Conservation (phyloP, 2,113 vertebrate genomes). For the Kryptolebias marmoratus region DNA sequence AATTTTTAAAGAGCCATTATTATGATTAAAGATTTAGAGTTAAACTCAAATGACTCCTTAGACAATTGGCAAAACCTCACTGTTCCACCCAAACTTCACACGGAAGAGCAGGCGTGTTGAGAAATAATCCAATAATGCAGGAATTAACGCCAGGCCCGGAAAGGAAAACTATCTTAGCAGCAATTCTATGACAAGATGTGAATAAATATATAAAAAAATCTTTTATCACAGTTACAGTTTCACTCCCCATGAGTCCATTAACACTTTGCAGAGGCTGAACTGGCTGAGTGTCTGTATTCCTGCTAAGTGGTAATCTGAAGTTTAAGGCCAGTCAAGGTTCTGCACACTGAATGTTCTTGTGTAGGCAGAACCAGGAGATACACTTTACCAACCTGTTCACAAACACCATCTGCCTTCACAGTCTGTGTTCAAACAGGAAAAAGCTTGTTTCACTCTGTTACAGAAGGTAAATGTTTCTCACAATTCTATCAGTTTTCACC, state of each 20-base stretch:
- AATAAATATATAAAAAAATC: conserved; percentile 27
- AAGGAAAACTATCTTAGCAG: conserved; percentile 2
- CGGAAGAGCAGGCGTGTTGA: no score
- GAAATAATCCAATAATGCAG: neutral
- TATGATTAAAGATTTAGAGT: no score
- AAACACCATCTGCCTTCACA: conserved; percentile 49
- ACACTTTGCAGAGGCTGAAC: conserved; percentile 24
- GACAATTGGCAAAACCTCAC: no score
- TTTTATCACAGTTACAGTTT: conserved; percentile 42
- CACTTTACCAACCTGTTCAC: conserved; percentile 41
- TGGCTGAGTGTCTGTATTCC: conserved; percentile 16
- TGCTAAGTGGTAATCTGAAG: conserved; percentile 36
- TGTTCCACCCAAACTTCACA: no score
- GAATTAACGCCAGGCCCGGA: conserved; percentile 8
- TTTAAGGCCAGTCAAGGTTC: conserved; percentile 39
- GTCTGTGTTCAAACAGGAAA: conserved; percentile 19
- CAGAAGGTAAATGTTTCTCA: conserved; percentile 1
- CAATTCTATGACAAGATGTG: conserved; percentile 3
- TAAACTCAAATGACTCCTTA: no score
- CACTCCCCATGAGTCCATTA: conserved; percentile 27
- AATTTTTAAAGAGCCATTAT: no score
- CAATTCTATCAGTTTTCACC: neutral
- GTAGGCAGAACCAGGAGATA: conserved; percentile 48
- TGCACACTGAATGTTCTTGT: conserved; percentile 22
- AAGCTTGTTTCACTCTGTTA: conserved; percentile 16